phyloP scores from a whole-genome alignment of 2,888 invertebrate genomes.

The Heliconius hortense region DNA sequence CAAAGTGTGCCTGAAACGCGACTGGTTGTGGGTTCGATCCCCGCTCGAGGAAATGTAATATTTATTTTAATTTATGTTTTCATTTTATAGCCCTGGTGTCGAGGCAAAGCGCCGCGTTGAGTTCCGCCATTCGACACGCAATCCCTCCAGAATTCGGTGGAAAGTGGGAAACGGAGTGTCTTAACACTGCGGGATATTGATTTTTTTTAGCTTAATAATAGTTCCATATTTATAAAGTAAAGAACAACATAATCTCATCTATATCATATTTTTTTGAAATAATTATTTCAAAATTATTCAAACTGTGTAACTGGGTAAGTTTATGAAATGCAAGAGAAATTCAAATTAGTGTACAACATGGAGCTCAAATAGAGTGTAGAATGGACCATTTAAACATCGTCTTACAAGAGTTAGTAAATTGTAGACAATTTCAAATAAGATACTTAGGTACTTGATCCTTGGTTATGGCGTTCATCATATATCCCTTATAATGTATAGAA shows the following conservation, averaged over 20 bases:
- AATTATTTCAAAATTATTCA: not conserved
- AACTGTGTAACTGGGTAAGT: not conserved
- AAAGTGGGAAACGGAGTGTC: no score
- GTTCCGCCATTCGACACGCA: no score
- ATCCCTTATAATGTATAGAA: not conserved
- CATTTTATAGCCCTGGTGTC: no score
- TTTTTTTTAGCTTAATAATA: not conserved
- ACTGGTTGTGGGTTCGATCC: no score
- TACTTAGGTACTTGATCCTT: not conserved
- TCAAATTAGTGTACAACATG: constrained; percentile 7
- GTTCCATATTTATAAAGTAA: not conserved
- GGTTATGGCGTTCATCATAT: not conserved
- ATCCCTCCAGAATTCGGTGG: no score
- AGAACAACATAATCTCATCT: not conserved
- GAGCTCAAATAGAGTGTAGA: not conserved
- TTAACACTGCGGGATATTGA: no score
- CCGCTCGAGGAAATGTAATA: no score
- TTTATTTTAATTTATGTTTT: no score
- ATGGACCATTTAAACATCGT: constrained; percentile 1
- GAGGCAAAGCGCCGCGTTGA: no score
- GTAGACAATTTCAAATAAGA: constrained; percentile 11
- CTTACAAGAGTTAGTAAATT: constrained; percentile 1
- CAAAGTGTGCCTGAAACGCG: no score
- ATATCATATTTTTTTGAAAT: not conserved
- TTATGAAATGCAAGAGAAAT: not conserved